Conservation (phyloP, 2,797 vertebrate species). For the Schizothorax lantsangensis region DNA sequence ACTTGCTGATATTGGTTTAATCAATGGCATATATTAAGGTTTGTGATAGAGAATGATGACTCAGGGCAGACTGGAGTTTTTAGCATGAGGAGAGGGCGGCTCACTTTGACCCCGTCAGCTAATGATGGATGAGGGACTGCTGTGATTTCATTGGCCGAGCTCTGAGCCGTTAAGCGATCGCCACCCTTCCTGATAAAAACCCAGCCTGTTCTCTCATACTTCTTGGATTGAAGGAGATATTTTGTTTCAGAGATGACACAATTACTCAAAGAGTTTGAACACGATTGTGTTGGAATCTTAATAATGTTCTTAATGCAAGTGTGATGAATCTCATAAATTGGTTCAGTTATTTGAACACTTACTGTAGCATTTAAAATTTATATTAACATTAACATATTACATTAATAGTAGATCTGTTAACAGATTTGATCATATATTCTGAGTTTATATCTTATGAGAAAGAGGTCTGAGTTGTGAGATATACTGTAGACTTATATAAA, state of each 20-base stretch:
- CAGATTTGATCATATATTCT: too few species aligned
- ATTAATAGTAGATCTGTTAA: background rate
- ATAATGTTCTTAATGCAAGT: background rate
- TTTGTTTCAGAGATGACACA: background rate
- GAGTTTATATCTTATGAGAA: too few species aligned
- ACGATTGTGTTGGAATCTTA: background rate
- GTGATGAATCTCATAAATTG: background rate
- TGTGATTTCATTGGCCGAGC: conserved; percentile 23
- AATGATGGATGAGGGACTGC: conserved; percentile 38
- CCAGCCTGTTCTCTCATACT: background rate
- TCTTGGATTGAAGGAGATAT: background rate
- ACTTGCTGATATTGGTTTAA: conserved; percentile 32
- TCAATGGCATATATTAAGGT: conserved; percentile 31
- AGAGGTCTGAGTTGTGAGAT: too few species aligned
- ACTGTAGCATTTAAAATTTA: background rate
- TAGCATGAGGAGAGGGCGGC: conserved; percentile 14
- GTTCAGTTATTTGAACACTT: background rate
- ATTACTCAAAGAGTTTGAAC: background rate
- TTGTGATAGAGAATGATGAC: conserved; percentile 41
- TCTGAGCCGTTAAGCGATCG: background rate
- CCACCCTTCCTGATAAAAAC: background rate
- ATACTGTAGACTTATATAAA: too few species aligned
- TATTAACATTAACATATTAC: background rate
- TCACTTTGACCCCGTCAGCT: conserved; percentile 34
- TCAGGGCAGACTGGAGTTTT: conserved; percentile 24